Percentiles rank a stretch among this genome's conserved stretches.
phyloP scores from a whole-genome alignment of 2,888 invertebrate species.

The Syrista parreyssii region DNA sequence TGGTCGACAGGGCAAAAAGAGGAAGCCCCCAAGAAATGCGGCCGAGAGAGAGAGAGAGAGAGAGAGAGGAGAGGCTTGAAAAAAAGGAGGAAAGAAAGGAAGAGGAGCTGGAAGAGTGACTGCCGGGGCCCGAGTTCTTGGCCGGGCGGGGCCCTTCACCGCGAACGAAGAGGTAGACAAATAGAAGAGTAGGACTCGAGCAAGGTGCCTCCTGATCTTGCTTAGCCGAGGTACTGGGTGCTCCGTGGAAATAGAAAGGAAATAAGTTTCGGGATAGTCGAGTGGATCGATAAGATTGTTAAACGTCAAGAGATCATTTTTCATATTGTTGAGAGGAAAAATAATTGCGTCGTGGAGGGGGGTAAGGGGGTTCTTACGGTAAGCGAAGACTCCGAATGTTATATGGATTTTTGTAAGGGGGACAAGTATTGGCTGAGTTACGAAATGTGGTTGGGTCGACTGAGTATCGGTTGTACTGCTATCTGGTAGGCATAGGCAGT shows the following conservation, averaged over 20 bases:
- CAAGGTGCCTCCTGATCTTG: conserved; percentile 26
- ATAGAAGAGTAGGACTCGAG: conserved; percentile 31
- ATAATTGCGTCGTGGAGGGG: too few relatives aligned
- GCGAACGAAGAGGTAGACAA: conserved; percentile 27
- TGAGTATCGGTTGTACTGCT: too few relatives aligned
- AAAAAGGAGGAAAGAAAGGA: conserved; percentile 6
- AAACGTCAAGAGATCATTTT: too few relatives aligned
- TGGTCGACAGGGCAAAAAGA: conserved; percentile 33
- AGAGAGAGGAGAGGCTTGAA: neutral
- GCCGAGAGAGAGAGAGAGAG: conserved; percentile 9
- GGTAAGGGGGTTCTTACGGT: too few relatives aligned
- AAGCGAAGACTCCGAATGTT: too few relatives aligned
- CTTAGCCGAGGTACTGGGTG: neutral
- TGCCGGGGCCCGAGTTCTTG: conserved; percentile 6
- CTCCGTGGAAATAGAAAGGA: neutral
- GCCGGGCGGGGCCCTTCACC: conserved; percentile 26
- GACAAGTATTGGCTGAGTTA: too few relatives aligned
- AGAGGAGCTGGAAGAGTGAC: conserved; percentile 16
- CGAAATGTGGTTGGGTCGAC: too few relatives aligned
- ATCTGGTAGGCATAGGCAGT: too few relatives aligned
- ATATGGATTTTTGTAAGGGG: too few relatives aligned
- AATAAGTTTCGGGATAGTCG: too few relatives aligned
- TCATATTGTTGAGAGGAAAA: too few relatives aligned
- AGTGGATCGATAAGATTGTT: too few relatives aligned
- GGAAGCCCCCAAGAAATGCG: conserved; percentile 36